phyloP scores from a whole-genome alignment of 2,888 invertebrate genomes.

The Eurytoma californica region DNA sequence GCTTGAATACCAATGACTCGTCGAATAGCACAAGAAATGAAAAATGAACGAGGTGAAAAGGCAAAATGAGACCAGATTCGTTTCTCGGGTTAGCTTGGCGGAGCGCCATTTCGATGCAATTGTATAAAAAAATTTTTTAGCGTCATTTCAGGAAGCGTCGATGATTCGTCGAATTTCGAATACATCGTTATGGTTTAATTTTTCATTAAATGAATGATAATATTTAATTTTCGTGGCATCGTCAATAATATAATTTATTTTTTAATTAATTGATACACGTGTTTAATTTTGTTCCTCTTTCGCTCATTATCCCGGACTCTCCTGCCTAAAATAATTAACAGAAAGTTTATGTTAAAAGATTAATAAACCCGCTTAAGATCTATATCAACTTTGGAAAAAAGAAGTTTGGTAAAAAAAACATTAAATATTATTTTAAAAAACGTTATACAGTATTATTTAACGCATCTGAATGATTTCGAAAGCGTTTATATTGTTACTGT shows the following conservation, averaged over 20 bases:
- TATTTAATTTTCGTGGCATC: neutral
- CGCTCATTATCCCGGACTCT: no score
- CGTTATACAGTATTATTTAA: no score
- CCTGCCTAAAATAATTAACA: no score
- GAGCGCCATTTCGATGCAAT: neutral
- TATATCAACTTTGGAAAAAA: no score
- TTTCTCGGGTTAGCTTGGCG: neutral
- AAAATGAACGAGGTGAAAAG: constrained; percentile 46
- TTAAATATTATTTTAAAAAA: no score
- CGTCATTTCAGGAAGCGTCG: constrained; percentile 5
- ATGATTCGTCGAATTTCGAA: constrained; percentile 43
- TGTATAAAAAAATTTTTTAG: constrained; percentile 11
- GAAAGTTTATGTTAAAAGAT: no score
- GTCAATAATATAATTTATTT: neutral
- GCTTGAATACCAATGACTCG: constrained; percentile 50
- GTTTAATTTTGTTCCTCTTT: neutral
- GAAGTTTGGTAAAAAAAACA: no score
- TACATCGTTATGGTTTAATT: constrained; percentile 9
- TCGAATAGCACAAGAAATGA: constrained; percentile 44
- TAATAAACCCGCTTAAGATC: no score
- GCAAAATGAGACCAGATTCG: constrained; percentile 20
- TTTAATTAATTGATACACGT: neutral
- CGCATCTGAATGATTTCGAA: no score
- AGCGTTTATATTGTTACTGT: no score
- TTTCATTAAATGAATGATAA: no score